These are phyloP conservation scores for Ephialtes manifestator DNA, from an alignment of 2,888 invertebrate species.

Conservation along the genomic window DNA sequence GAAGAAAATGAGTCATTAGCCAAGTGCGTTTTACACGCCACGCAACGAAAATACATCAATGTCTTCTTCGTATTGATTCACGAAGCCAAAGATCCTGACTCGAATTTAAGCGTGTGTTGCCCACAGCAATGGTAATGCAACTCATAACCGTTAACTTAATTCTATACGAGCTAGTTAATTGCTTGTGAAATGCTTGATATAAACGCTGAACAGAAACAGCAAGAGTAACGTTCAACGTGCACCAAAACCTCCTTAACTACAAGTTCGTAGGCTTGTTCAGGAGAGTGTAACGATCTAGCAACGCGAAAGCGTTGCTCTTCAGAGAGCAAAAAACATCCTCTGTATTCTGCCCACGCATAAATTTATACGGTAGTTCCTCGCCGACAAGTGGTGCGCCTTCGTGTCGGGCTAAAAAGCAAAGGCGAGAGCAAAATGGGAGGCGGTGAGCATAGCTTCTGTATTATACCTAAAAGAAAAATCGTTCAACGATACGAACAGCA, in stretches of 20 bases:
- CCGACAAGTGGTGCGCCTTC: slow-evolving; percentile 67
- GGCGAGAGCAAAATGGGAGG: slow-evolving; percentile 42
- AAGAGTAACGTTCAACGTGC: slow-evolving; percentile 22
- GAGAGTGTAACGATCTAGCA: slow-evolving; percentile 37
- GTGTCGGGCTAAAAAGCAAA: slow-evolving; percentile 57
- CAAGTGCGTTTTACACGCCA: slow-evolving; percentile 13
- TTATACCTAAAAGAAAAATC: slow-evolving; percentile 54
- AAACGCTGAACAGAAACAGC: neutral
- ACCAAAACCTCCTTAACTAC: slow-evolving; percentile 5
- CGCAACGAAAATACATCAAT: neutral
- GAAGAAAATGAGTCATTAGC: slow-evolving; percentile 62
- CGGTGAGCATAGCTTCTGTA: slow-evolving; percentile 34
- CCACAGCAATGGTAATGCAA: slow-evolving; percentile 19
- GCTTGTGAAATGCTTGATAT: slow-evolving; percentile 31
- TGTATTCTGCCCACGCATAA: slow-evolving; percentile 44
- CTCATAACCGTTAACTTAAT: neutral
- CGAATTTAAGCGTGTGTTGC: neutral
- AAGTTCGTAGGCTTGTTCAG: slow-evolving; percentile 21
- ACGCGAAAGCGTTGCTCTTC: neutral
- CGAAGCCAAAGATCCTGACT: slow-evolving; percentile 35
- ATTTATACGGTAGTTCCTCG: slow-evolving; percentile 63
- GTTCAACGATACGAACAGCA: slow-evolving; percentile 51
- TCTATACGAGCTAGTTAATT: slow-evolving; percentile 33
- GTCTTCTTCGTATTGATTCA: neutral
- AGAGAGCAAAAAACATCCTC: slow-evolving; percentile 1